Percentiles rank a stretch among this genome's conserved stretches.
Evolutionary conservation across 2,113 vertebrate genomes (phyloP).

Genomic region (Cyrtonyx montezumae): DNA sequence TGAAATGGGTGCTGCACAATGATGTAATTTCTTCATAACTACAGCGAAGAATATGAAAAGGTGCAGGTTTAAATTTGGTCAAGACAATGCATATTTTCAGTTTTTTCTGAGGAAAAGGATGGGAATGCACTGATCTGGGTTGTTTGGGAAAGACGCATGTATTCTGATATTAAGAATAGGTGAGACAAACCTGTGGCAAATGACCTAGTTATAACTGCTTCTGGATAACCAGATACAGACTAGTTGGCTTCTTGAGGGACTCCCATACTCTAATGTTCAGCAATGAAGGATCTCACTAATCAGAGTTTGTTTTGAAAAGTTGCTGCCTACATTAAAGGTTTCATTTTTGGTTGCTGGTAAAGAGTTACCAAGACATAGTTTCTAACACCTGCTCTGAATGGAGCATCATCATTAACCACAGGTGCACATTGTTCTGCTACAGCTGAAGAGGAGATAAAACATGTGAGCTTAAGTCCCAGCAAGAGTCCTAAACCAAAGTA

Average conservation of each 20-base stretch:
- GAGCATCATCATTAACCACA: neutral
- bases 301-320: neutral
- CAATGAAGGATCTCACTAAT: neutral
- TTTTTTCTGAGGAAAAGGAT: neutral
- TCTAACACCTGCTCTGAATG: neutral
- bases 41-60: accelerated
- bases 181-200: neutral
- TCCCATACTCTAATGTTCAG: neutral
- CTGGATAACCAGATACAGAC: neutral
- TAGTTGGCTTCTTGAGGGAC: neutral
- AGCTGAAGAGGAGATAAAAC: neutral
- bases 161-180: neutral
- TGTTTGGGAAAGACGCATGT: neutral
- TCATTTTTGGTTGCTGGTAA: neutral
- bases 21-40: neutral
- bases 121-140: neutral
- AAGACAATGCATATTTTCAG: neutral
- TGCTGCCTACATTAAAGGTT: neutral
- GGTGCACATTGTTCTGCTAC: neutral
- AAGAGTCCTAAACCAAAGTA: neutral
- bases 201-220: neutral
- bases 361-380: neutral
- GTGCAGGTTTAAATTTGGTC: neutral
- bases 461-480: neutral
- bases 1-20: accelerated